Percentiles rank a stretch among this genome's conserved stretches.
Conservation (phyloP, 2,888 invertebrate species). For the Nomada fabriciana region DNA sequence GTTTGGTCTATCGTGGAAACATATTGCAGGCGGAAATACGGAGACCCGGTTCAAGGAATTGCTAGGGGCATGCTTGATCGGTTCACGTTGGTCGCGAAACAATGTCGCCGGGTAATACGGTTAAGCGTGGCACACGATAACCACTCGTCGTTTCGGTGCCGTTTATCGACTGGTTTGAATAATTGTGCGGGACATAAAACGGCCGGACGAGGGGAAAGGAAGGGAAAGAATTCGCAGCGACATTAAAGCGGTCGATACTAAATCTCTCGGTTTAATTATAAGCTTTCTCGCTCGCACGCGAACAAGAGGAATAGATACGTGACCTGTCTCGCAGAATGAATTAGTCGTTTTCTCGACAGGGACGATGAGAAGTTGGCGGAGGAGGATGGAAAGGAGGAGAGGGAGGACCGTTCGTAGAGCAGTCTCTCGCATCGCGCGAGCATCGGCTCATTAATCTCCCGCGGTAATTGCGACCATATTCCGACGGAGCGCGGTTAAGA, state of each 20-base stretch:
- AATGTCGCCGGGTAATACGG: constrained; percentile 7
- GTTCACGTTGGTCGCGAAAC: neutral
- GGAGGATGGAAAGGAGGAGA: constrained; percentile 53
- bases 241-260: constrained; percentile 68
- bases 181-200: constrained; percentile 28
- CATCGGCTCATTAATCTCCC: constrained; percentile 82
- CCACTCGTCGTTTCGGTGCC: constrained; percentile 2
- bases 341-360: constrained; percentile 72
- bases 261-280: constrained; percentile 71
- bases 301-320: constrained; percentile 72
- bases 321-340: constrained; percentile 72
- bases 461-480: constrained; percentile 81
- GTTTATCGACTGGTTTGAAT: constrained; percentile 15
- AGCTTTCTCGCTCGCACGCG: constrained; percentile 69
- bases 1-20: too few relatives aligned
- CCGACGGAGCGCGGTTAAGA: constrained; percentile 76
- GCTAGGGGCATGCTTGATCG: neutral
- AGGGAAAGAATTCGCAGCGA: constrained; percentile 64
- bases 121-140: constrained; percentile 10
- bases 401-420: constrained; percentile 72
- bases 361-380: constrained; percentile 67
- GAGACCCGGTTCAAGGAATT: neutral
- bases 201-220: constrained; percentile 10
- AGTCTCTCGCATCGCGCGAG: constrained; percentile 77
- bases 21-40: neutral